These are phyloP conservation scores for Tenthredo amoena DNA, from an alignment of 2,888 invertebrate species.

Conservation along the genomic window DNA sequence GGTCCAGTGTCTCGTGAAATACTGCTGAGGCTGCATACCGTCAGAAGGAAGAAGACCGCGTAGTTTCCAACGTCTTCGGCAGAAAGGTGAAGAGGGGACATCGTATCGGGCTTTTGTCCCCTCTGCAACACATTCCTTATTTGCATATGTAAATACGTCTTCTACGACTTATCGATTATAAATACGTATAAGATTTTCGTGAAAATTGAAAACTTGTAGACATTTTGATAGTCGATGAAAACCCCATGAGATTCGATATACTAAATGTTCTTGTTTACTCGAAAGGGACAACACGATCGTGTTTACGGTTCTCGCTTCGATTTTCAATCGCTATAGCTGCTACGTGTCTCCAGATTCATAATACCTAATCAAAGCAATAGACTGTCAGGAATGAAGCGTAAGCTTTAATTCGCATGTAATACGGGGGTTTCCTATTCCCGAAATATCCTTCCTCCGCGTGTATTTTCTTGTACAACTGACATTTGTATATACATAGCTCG, in stretches of 20 bases:
- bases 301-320: neutral
- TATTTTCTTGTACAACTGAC: too few relatives aligned
- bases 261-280: neutral
- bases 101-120: neutral
- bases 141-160: constrained; percentile 25
- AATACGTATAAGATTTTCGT: neutral
- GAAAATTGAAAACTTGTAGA: neutral
- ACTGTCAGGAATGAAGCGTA: neutral
- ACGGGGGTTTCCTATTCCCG: neutral
- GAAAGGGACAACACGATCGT: neutral
- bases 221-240: neutral
- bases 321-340: neutral
- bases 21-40: constrained; percentile 19
- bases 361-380: neutral
- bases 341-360: neutral
- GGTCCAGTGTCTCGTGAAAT: neutral
- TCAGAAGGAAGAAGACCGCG: constrained; percentile 22
- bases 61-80: neutral
- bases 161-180: neutral
- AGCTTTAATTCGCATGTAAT: neutral
- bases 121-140: constrained; percentile 11
- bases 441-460: too few relatives aligned
- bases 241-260: neutral
- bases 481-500: too few relatives aligned
- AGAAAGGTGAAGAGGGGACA: neutral